phyloP scores from a whole-genome alignment of 1,140 invertebrate species.

The Platyura marginata region DNA sequence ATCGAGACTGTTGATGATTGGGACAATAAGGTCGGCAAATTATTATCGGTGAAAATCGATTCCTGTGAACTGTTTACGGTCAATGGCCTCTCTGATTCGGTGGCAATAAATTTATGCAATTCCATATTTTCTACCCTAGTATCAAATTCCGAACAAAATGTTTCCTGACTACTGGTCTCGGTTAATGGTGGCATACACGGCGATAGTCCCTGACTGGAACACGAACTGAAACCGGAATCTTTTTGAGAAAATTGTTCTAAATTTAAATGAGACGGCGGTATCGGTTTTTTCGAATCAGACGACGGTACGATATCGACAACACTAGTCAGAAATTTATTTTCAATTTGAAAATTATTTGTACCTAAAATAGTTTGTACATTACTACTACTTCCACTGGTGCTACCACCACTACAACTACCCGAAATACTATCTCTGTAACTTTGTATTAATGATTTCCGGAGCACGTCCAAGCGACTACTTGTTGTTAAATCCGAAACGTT shows the following conservation, averaged over 20 bases:
- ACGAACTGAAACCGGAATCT: neutral
- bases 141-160: slow-evolving; percentile 1
- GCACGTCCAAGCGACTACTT: too few relatives aligned
- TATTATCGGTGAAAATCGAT: too few relatives aligned
- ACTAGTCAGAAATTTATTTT: neutral
- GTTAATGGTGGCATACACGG: neutral
- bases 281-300: neutral
- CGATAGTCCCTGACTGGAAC: slow-evolving; percentile 1
- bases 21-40: too few relatives aligned
- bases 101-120: too few relatives aligned
- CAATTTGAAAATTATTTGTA: neutral
- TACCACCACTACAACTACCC: neutral
- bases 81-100: too few relatives aligned
- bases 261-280: neutral
- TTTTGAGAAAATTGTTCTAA: neutral
- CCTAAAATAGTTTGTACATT: neutral
- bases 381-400: neutral
- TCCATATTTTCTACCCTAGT: too few relatives aligned
- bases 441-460: too few relatives aligned
- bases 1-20: neutral
- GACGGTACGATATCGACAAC: neutral
- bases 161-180: neutral
- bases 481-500: neutral
- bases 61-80: too few relatives aligned
- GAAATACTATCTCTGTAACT: neutral